These are phyloP conservation scores for Pammene fasciana DNA, from an alignment of 2,888 invertebrate genomes.

Conservation along the genomic window DNA sequence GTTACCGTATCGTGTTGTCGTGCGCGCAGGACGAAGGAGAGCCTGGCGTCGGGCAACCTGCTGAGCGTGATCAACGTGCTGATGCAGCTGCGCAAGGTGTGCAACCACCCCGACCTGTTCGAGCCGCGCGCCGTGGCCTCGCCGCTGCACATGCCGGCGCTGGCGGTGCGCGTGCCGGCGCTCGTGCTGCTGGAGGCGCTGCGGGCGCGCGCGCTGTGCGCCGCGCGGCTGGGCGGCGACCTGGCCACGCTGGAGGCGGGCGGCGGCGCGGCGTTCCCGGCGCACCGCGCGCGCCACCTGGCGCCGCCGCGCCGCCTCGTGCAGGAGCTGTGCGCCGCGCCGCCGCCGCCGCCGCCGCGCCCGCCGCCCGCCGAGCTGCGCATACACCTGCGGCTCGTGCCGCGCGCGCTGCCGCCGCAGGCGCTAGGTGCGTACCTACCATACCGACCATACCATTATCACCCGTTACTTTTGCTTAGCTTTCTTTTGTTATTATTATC, in stretches of 20 bases:
- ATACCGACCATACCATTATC: no score
- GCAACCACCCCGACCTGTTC: conserved; percentile 99
- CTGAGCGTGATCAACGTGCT: conserved; percentile 97
- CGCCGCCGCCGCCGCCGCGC: conserved; percentile 86
- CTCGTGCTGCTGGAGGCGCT: conserved; percentile 90
- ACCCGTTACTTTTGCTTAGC: no score
- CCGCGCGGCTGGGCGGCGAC: conserved; percentile 88
- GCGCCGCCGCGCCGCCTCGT: conserved; percentile 84
- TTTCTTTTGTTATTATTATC: no score
- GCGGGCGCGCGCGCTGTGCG: conserved; percentile 86
- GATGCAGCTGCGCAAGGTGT: conserved; percentile 98
- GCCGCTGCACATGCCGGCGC: conserved; percentile 94
- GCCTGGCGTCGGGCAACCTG: conserved; percentile 95
- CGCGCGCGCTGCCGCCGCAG: conserved; percentile 83
- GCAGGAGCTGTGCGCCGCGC: conserved; percentile 78
- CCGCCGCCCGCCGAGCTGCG: conserved; percentile 86
- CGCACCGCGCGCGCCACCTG: conserved; percentile 90
- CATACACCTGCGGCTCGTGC: conserved; percentile 81
- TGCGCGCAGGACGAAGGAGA: conserved; percentile 93
- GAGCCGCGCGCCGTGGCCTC: conserved; percentile 97
- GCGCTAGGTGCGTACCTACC: conserved; percentile 53
- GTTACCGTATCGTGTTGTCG: neutral
- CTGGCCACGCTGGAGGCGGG: conserved; percentile 86
- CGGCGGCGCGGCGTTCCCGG: conserved; percentile 90
- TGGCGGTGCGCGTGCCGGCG: conserved; percentile 88